phyloP scores from a whole-genome alignment of 2,888 invertebrate genomes.

The Lochmaea crataegi region DNA sequence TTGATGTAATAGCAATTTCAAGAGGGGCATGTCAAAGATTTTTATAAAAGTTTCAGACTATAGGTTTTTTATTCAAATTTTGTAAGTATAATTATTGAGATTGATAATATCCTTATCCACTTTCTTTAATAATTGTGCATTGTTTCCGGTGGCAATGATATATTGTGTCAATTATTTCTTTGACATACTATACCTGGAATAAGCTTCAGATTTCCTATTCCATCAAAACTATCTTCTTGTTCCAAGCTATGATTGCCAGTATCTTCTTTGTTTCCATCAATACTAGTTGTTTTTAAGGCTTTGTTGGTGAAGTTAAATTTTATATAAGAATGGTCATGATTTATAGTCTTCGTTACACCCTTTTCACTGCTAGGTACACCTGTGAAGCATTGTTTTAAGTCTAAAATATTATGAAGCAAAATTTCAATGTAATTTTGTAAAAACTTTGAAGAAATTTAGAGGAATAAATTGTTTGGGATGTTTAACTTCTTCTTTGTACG shows the following conservation, averaged over 20 bases:
- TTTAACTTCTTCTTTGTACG: neutral
- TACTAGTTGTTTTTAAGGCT: neutral
- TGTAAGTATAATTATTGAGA: no score
- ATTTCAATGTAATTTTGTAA: neutral
- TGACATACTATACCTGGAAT: conserved; percentile 9
- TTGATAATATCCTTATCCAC: no score
- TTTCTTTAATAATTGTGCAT: no score
- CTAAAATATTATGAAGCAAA: conserved; percentile 13
- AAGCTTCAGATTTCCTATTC: conserved; percentile 3
- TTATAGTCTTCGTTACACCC: neutral
- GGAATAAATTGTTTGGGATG: no score
- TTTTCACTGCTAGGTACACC: neutral
- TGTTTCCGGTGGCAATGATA: no score
- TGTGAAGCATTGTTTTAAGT: neutral
- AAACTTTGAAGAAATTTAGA: no score
- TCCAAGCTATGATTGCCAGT: neutral
- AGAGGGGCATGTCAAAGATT: no score
- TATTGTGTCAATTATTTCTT: no score
- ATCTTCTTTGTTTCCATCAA: conserved; percentile 1
- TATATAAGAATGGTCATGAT: conserved; percentile 28
- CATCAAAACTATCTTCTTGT: conserved; percentile 8
- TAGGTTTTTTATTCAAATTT: no score
- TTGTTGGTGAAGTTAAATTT: neutral
- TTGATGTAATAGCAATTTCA: no score
- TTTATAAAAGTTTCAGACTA: no score